These are phyloP conservation scores for Chiloscyllium punctatum DNA, from an alignment of 2,797 vertebrate species.

Conservation along the genomic window DNA sequence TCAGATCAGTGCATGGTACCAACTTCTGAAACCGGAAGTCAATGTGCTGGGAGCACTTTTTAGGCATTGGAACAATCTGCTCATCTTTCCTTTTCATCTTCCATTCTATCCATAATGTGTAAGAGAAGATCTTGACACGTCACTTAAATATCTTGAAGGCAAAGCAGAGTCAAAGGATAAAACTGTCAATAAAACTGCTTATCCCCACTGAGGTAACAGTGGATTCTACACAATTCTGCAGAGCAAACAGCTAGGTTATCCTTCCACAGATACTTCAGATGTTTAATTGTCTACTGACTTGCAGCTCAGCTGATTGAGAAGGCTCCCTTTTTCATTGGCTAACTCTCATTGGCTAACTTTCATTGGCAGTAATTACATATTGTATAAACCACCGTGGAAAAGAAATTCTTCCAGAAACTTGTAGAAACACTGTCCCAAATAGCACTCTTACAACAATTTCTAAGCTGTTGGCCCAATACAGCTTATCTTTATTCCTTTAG, in stretches of 20 bases:
- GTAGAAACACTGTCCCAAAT: background rate
- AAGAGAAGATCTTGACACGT: background rate
- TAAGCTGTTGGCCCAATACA: background rate
- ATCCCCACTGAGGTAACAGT: background rate
- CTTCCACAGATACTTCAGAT: background rate
- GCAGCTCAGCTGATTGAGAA: background rate
- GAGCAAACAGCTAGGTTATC: background rate
- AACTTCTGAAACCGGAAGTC: too few relatives aligned
- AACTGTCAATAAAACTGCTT: background rate
- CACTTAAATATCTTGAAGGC: background rate
- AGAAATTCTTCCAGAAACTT: background rate
- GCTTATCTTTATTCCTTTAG: background rate
- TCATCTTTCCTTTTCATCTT: background rate
- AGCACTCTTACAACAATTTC: background rate
- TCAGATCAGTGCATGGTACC: too few relatives aligned
- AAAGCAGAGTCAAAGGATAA: background rate
- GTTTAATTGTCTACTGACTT: background rate
- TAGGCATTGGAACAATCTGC: background rate
- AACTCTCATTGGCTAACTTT: background rate
- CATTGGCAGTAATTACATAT: background rate
- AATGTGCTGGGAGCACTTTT: too few relatives aligned
- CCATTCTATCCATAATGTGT: background rate
- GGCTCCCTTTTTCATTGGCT: background rate
- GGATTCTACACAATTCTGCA: background rate
- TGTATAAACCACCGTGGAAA: background rate